Base-by-base conservation (phyloP, 2,888 invertebrate species). In the Agrypnus murinus region DNA sequence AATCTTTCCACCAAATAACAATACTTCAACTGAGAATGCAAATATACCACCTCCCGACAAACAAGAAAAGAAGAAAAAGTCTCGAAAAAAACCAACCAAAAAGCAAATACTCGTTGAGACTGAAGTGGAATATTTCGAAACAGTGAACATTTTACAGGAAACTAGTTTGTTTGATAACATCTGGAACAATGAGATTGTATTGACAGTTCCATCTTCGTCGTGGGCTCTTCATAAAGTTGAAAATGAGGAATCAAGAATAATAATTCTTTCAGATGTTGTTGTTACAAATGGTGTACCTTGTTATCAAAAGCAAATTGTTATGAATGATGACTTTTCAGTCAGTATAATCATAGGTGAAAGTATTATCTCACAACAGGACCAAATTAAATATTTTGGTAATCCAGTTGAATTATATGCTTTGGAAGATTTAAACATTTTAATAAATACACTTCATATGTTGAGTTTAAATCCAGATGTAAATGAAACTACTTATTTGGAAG, bases 221-320 rank as follows among this genome's bases (percentile, higher is more conserved):
- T 55, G 55, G 55, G 55, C 34, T 32, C 8, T 55, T 7, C 55
- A 55, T 15, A 31, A 32, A 34, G 34, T 55, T 12, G 34, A 55
- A 34, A 55, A 6, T 14, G 4, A 14, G 4, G 14, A 14, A 7
- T 12, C 55, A 34, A 31, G n/a, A 34, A 55, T 2, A 4, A 14
- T 55, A 8, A 34, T 55, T 3, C 7, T 55, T 7, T 55, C 34
- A 1, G 55, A 55, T 55, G 55, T 55, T 55, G 14, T 55, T 9
- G 32, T 55, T 12, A 34, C 32, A 4, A 8, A 32, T 34, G 19
- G 19, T 32, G 34, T 32, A 34, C 55, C 55, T 34, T 55, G 12
- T 15, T 55, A 32, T n/a, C 34, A 55, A 14, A 55, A 55, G n/a
- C 55, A 55, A 34, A 15, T 55, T 34, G 25, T 55, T 1, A 34